Evolutionary conservation across 2,113 vertebrate species (phyloP).

Genomic region (Noturus placidus): DNA sequence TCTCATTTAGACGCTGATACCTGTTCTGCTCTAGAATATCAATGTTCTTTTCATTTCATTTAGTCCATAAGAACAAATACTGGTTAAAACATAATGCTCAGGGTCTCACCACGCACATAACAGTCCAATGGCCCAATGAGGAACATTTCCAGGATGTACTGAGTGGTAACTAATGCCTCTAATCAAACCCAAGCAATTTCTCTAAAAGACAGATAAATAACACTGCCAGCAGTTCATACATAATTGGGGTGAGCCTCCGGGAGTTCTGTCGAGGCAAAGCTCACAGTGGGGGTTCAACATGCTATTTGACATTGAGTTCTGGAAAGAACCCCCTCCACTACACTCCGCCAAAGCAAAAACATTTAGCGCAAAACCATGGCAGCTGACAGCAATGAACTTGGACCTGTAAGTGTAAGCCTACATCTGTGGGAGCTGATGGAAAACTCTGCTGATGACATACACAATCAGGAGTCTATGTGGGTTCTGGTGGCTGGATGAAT

Average conservation of each 20-base stretch:
- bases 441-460: slow-evolving; percentile 37
- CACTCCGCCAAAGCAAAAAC: slow-evolving; percentile 21
- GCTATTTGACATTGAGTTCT: slow-evolving; percentile 39
- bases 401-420: slow-evolving; percentile 40
- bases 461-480: slow-evolving; percentile 42
- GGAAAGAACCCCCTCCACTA: slow-evolving; percentile 44
- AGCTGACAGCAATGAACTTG: slow-evolving; percentile 46
- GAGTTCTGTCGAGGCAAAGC: not conserved
- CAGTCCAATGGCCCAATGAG: not conserved
- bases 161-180: not conserved
- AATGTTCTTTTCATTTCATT: not conserved
- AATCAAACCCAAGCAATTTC: not conserved
- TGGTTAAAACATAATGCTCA: not conserved
- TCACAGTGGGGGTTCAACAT: slow-evolving; percentile 7
- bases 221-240: not conserved
- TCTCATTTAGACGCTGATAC: not conserved
- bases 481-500: slow-evolving; percentile 2
- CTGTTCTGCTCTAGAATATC: slow-evolving; percentile 2
- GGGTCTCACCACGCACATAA: not conserved
- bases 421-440: slow-evolving; percentile 51
- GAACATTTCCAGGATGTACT: not conserved
- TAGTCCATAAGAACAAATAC: slow-evolving; percentile 9
- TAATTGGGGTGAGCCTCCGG: not conserved
- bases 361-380: slow-evolving; percentile 54
- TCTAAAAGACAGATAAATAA: slow-evolving; percentile 3